Evolutionary conservation across 2,797 vertebrate species (phyloP).

Genomic region (Bradypodion ventrale): DNA sequence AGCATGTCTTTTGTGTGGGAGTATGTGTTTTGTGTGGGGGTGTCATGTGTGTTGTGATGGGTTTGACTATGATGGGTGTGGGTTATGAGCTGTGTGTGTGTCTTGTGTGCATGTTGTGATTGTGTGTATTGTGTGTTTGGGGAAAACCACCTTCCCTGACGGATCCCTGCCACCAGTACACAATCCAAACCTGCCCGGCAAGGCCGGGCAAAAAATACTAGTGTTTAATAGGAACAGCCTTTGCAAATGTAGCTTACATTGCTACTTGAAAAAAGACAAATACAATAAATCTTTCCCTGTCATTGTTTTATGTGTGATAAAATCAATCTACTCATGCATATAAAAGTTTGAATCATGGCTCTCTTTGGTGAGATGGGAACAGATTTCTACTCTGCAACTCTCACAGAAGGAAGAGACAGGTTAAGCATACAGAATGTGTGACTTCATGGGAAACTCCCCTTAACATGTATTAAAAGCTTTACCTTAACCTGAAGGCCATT

Average conservation of each 20-base stretch:
- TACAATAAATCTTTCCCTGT: not conserved
- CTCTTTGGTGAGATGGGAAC: not conserved
- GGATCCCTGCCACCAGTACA: no score
- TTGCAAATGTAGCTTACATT: not conserved
- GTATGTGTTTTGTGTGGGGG: no score
- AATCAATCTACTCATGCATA: not conserved
- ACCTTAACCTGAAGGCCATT: slow-evolving; percentile 18
- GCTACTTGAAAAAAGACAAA: not conserved
- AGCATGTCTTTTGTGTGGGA: no score
- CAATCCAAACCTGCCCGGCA: no score
- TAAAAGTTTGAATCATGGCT: not conserved
- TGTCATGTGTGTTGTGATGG: no score
- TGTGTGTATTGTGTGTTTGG: no score
- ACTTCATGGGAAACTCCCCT: not conserved
- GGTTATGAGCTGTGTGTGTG: no score
- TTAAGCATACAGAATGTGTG: not conserved
- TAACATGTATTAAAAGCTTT: slow-evolving; percentile 21
- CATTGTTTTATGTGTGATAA: not conserved
- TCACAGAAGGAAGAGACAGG: slow-evolving; percentile 4
- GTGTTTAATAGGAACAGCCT: not conserved
- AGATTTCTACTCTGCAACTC: not conserved
- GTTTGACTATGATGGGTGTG: no score
- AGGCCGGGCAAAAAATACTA: no score
- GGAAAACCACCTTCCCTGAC: no score
- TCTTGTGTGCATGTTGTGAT: no score